Evolutionary conservation across 30 jellyfish, hydroid and myxozoan species (phyloP).

Genomic region (Cassiopea andromeda): DNA sequence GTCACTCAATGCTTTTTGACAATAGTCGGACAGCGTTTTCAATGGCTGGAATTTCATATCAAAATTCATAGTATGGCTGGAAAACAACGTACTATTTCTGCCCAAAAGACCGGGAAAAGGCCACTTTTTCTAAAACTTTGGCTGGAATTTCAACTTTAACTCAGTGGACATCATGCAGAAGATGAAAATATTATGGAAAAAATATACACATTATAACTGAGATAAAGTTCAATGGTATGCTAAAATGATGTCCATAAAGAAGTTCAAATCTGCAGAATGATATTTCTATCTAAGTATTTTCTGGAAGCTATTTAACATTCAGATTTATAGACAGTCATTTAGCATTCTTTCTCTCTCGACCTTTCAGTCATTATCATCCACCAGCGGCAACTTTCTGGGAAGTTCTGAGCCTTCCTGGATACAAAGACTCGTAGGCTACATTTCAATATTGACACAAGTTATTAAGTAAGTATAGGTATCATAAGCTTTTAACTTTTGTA

Average conservation of each 20-base stretch:
- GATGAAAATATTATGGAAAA: neutral
- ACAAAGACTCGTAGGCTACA: neutral
- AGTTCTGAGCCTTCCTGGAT: constrained; percentile 11
- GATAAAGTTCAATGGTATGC: neutral
- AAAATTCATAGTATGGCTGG: no score
- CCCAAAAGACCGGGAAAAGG: no score
- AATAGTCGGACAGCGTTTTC: no score
- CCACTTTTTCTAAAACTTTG: no score
- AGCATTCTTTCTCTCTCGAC: neutral
- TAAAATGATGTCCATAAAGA: neutral
- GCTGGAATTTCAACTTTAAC: no score
- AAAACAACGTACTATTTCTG: no score
- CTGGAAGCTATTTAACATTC: neutral
- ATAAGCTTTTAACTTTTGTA: neutral
- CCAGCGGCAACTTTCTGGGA: neutral
- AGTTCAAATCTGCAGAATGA: neutral
- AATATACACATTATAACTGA: no score
- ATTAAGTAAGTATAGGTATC: neutral
- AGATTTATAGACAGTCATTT: neutral
- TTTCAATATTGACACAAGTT: neutral
- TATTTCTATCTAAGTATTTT: neutral
- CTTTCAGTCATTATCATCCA: neutral
- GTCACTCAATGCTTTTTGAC: no score
- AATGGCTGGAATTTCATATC: no score
- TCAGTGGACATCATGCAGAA: no score